Base-by-base conservation (phyloP, 2,797 vertebrate genomes). In the Sorex maritimensis region DNA sequence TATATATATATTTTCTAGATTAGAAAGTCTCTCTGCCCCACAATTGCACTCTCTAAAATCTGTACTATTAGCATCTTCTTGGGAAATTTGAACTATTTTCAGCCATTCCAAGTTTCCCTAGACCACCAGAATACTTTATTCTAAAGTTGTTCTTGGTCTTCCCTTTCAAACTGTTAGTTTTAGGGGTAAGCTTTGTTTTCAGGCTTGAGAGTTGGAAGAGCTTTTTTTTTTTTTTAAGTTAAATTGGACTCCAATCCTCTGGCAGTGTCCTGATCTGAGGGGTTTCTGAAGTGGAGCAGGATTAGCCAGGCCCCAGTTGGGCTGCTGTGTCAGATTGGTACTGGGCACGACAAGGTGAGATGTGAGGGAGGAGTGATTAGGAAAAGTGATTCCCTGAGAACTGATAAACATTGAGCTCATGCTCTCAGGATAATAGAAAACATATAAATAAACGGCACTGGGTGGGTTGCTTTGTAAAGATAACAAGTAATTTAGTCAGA, bases 401-500 rank as follows among this genome's bases (percentile, higher is more conserved):
- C 69, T 49, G 69, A 78, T 86, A 44, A 0, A 81, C 81, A n/a
- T 52, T 8, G 81, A 88, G 86, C 24, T 79, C 46, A 84, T 61
- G 58, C 58, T 61, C 49, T 78, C 38, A 38, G 78, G 30, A 17
- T 83, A 74, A 86, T 68, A 61, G n/a, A 41, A 81, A 88, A 34
- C 86, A 93, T 73, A 92, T 73, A 92, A 81, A 93, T 94, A 93
- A 94, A 92, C 14, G 65, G 73, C 44, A 71, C 7, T 13, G 6
- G 30, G 78, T 82, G 63, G 9, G 26, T 90, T 95, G 68, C 75
- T 93, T 81, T 86, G 65, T 90, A 89, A 92, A 88, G 77, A 94
- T 94, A 95, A 90, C 83, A 94, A 85, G 92, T 78, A 72, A 21
- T 94, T 94, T 89, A 81, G 34, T 88, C 1, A 13, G 83, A 81